Evolutionary conservation across 2,797 vertebrate species (phyloP).

Genomic region (Carapus acus): DNA sequence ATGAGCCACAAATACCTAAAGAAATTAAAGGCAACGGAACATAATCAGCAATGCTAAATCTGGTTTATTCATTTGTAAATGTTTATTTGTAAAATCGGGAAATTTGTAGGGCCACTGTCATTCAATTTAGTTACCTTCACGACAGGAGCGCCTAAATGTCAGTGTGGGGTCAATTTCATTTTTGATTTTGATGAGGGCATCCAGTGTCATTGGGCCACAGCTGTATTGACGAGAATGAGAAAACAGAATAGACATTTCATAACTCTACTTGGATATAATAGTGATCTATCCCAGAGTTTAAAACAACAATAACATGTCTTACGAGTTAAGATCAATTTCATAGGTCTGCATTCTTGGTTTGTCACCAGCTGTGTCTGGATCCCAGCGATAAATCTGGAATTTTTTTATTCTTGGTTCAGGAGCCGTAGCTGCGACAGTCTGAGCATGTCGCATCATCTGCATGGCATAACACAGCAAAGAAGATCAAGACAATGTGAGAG

Average conservation of each 20-base stretch:
- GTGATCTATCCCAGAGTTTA: background rate
- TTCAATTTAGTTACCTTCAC: constrained; percentile 77
- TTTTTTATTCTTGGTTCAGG: constrained; percentile 77
- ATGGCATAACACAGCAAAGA: background rate
- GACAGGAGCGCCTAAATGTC: constrained; percentile 89
- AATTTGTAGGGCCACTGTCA: background rate
- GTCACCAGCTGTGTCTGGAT: constrained; percentile 84
- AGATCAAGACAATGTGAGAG: too few species aligned
- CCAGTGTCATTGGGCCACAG: constrained; percentile 90
- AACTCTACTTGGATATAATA: background rate
- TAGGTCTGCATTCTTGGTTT: constrained; percentile 92
- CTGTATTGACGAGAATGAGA: constrained; percentile 47
- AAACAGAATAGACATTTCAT: background rate
- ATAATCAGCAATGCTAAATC: too few species aligned
- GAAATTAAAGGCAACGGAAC: too few species aligned
- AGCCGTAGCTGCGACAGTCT: constrained; percentile 68
- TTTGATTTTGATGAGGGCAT: constrained; percentile 94
- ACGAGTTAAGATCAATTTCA: constrained; percentile 84
- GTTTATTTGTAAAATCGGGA: background rate
- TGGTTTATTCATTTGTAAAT: too few species aligned
- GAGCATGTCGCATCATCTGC: constrained; percentile 62
- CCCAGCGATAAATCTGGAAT: constrained; percentile 91
- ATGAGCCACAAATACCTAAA: constrained; percentile 92
- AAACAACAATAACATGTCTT: constrained; percentile 17
- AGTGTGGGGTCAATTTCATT: constrained; percentile 89